These are phyloP conservation scores for Dysmachus trigonus DNA, from an alignment of 2,888 invertebrate species.

Conservation along the genomic window DNA sequence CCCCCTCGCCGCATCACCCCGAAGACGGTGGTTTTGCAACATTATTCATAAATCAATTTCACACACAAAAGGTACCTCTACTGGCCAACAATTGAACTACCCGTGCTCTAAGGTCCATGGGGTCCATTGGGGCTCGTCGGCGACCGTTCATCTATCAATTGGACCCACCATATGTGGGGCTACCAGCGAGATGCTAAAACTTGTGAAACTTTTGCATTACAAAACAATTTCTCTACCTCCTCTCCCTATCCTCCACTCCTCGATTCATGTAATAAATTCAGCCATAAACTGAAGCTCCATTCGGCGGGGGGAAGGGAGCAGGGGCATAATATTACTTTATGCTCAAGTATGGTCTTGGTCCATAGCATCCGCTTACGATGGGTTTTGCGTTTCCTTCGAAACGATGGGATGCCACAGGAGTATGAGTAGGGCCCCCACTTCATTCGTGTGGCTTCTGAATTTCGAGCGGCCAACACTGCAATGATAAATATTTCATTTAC, in stretches of 20 bases:
- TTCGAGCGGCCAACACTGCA: neutral
- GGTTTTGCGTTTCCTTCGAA: neutral
- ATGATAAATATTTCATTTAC: conserved; percentile 37
- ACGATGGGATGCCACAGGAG: neutral
- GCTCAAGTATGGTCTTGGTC: neutral
- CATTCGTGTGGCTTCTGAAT: neutral
- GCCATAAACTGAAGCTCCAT: neutral
- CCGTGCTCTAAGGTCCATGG: neutral
- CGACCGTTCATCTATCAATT: conserved; percentile 26
- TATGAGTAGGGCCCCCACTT: neutral
- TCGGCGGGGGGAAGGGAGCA: neutral
- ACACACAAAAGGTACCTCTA: conserved; percentile 3
- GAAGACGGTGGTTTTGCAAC: neutral
- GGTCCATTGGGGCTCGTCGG: neutral
- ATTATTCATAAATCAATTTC: conserved; percentile 28
- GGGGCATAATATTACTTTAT: conserved; percentile 1
- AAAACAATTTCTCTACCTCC: conserved; percentile 35
- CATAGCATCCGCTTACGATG: neutral
- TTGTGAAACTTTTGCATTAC: conserved; percentile 32
- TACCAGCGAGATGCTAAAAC: neutral
- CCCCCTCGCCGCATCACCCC: neutral
- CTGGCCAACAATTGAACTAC: conserved; percentile 1
- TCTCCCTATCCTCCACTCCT: no score
- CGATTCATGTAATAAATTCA: conserved; percentile 17
- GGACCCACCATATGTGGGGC: conserved; percentile 17